Evolutionary conservation across 1,140 invertebrate genomes (phyloP).

Genomic region (Zaprionus kolodkinae): DNA sequence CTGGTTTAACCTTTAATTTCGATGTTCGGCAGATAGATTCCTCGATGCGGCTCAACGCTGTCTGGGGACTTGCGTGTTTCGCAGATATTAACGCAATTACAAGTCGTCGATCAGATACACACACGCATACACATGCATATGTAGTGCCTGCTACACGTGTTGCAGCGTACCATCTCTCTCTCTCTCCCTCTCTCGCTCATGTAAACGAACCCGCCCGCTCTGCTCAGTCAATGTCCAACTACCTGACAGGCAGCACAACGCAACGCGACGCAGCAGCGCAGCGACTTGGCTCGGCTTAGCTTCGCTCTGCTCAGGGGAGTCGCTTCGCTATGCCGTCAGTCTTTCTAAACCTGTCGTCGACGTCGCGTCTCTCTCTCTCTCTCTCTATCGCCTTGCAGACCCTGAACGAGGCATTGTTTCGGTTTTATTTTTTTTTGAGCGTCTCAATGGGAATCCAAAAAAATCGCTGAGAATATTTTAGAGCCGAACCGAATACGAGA

Average conservation of each 20-base stretch:
- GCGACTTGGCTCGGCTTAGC: constrained; percentile 46
- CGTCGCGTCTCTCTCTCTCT: constrained; percentile 45
- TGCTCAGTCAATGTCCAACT: constrained; percentile 24
- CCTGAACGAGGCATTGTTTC: constrained; percentile 43
- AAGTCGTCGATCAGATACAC: constrained; percentile 62
- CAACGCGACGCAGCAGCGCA: constrained; percentile 28
- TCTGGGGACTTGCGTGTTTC: constrained; percentile 58
- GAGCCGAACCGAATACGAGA: constrained; percentile 8
- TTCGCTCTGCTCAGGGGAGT: constrained; percentile 15
- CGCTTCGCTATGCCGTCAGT: constrained; percentile 48
- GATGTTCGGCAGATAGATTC: constrained; percentile 5
- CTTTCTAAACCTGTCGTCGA: constrained; percentile 69
- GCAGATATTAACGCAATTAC: constrained; percentile 68
- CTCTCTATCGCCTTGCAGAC: constrained; percentile 23
- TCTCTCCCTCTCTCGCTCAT: constrained; percentile 15
- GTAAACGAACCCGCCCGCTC: constrained; percentile 40
- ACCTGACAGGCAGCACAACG: constrained; percentile 58
- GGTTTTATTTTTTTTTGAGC: constrained; percentile 35
- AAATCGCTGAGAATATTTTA: constrained; percentile 50
- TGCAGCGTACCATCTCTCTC: constrained; percentile 38
- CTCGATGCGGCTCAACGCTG: constrained; percentile 1
- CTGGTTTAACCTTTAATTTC: constrained; percentile 17
- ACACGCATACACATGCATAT: constrained; percentile 32
- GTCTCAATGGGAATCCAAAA: constrained; percentile 36
- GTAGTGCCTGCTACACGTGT: constrained; percentile 63